Conservation (phyloP, 2,113 vertebrate genomes). For the Dipodomys stephensi region DNA sequence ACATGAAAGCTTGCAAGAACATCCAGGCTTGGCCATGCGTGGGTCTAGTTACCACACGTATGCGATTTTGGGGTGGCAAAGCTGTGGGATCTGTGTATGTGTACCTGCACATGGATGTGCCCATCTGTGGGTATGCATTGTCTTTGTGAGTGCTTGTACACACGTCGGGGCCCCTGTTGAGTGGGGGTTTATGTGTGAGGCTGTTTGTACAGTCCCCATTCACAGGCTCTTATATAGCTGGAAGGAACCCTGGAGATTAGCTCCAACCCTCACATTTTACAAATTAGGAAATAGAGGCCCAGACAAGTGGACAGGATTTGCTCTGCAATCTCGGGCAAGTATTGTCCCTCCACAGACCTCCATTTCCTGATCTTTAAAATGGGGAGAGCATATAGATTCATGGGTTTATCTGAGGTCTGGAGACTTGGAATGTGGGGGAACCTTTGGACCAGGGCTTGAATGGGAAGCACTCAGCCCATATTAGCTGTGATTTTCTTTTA, state of each 20-base stretch:
- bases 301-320: conserved; percentile 39
- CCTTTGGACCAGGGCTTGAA: not conserved
- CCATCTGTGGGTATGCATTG: not conserved
- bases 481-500: no score
- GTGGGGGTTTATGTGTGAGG: not conserved
- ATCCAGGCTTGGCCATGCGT: not conserved
- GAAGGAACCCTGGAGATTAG: not conserved
- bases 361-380: conserved; percentile 52
- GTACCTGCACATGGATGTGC: not conserved
- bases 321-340: conserved; percentile 13
- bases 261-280: not conserved
- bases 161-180: not conserved
- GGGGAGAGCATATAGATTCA: not conserved
- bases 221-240: not conserved
- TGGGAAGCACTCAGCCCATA: not conserved
- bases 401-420: not conserved
- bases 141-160: not conserved
- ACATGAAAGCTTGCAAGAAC: not conserved
- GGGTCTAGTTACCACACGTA: not conserved
- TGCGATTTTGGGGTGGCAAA: not conserved
- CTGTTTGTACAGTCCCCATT: not conserved
- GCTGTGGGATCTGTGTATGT: not conserved
- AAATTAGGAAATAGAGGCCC: conserved; percentile 53
- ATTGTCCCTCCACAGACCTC: not conserved
- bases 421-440: not conserved